A percentile compares a stretch with the other conserved stretches of the same genome.
phyloP scores from a whole-genome alignment of 2,797 vertebrate species.

The Heteromormyrus szaboi region DNA sequence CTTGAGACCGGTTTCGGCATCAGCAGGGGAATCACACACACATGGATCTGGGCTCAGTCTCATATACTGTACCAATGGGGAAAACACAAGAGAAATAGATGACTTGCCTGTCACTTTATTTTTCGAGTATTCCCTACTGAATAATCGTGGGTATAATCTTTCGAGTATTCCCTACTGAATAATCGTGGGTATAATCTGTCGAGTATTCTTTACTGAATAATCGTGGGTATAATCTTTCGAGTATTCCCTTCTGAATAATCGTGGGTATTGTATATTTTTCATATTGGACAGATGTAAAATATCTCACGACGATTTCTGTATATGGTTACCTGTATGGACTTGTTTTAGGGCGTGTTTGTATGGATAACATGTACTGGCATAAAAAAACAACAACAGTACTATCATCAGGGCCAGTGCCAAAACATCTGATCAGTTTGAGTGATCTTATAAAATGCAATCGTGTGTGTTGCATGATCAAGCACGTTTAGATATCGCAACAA shows the following conservation, averaged over 20 bases:
- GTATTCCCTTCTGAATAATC: not conserved
- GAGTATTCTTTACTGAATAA: no score
- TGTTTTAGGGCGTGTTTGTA: not conserved
- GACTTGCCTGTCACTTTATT: not conserved
- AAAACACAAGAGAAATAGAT: not conserved
- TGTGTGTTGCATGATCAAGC: no score
- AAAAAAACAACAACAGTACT: not conserved
- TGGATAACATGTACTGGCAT: not conserved
- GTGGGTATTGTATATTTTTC: not conserved
- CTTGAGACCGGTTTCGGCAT: not conserved
- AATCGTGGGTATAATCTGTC: no score
- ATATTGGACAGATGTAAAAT: not conserved
- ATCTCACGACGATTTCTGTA: not conserved
- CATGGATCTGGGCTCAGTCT: not conserved
- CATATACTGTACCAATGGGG: not conserved
- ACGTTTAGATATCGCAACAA: no score
- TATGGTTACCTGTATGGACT: not conserved
- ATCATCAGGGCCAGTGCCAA: not conserved
- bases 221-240: no score
- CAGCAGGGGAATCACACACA: not conserved
- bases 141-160: no score
- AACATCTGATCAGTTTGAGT: not conserved
- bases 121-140: not conserved
- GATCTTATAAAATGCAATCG: not conserved
- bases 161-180: no score